Evolutionary conservation across 2,113 vertebrate genomes (phyloP), one percentile per base, ranked within the genome.

Genomic region (Psettodes erumei): DNA sequence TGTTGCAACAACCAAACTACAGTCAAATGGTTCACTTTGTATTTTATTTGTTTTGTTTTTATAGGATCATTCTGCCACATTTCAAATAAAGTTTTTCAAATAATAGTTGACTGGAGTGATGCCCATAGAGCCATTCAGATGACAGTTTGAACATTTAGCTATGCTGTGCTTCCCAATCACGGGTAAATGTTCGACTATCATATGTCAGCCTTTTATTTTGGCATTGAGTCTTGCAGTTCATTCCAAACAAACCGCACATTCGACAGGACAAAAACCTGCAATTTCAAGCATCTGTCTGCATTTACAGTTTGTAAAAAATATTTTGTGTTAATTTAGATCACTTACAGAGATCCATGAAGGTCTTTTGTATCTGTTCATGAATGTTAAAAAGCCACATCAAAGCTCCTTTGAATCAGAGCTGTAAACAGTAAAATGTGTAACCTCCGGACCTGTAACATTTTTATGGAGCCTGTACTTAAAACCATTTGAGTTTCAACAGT

Each of bases 41-140:
- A 37, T 27, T 40, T 68, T 55, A 54, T 75, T 5, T 42, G 7
- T 6, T 40, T 42, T 69, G 9, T 28, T 10, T 13, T 51, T 67
- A 23, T 11, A 19, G 27, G 48, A 63, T 58, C 9, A 16, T 15
- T 10, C 37, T 28, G 23, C 16, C 25, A 60, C 23, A 32, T 65
- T 62, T 70, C 2, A 48, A 71, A 69, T 56, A 15, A 13, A 4
- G 2, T 42, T 65, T 32, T 54, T 66, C 28, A 54, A 63, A 56
- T 58, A 30, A 33, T 12, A 47, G 21, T 48, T 32, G 38, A 54
- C 8, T 43, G 32, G 67, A 53, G n/a, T n/a, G n/a, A n/a, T n/a
- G n/a, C n/a, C n/a, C n/a, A n/a, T n/a, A n/a, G n/a, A n/a, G n/a
- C n/a, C n/a, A n/a, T 63, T 11, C 40, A 12, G 15, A 45, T 33